Evolutionary conservation across 1,140 invertebrate genomes (phyloP), one percentile per base, ranked within the genome.

Genomic region (Formica selysi): DNA sequence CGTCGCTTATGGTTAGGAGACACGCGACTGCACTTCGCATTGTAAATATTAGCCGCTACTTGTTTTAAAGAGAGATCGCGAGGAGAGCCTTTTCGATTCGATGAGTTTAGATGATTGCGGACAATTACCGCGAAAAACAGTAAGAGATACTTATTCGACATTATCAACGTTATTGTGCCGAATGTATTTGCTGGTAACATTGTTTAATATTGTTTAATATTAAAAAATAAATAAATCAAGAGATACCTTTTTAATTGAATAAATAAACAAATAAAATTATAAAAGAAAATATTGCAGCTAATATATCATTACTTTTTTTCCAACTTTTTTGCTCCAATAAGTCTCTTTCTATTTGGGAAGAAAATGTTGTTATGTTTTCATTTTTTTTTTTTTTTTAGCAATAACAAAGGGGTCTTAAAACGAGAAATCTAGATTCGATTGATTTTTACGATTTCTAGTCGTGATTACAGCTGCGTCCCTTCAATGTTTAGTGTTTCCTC

Each of bases 1-100:
- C 87, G 62, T 79, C 89, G 91, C 90, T 94, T 93, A 94, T 92
- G 89, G 89, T 89, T 76, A 64, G 32, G 29, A 67, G 62, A 65
- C 93, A 94, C 92, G 93, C 93, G 76, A 94, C 81, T 90, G 86
- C 74, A 88, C 91, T 86, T 90, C 86, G 85, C 86, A 86, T 92
- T 81, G 88, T 91, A 93, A 93, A 93, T 91, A 91, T 91, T 86
- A 87, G 84, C 91, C 80, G 74, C 87, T 88, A 74, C 87, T 87
- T 91, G 83, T 81, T 83, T 67, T 62, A 57, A 76, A 59, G 86
- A 90, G 74, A 90, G 85, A 86, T 71, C 59, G 48, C 16, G 48
- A 90, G 61, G 62, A 80, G 74, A 76, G 65, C 51, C 78, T 89
- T 51, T 59, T 87, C 62, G 57, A 71, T 74, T 79, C 51, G 74